Conservation (phyloP, 2,888 invertebrate species). For the Cephus pulcher region DNA sequence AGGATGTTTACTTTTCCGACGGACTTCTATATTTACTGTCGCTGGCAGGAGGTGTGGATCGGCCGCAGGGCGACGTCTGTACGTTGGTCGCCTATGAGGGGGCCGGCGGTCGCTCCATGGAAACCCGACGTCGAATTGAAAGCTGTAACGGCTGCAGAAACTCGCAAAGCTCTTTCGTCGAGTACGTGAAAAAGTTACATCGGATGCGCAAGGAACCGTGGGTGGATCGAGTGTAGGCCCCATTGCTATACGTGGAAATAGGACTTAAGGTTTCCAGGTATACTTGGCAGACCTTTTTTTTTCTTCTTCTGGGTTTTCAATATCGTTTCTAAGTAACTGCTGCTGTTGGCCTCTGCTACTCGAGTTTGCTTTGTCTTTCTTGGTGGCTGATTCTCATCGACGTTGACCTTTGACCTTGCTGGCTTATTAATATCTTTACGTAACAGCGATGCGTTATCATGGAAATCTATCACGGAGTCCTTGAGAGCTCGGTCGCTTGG, state of each 20-base stretch:
- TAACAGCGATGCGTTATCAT: neutral
- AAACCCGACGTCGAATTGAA: neutral
- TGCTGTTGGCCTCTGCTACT: neutral
- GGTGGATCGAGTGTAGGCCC: neutral
- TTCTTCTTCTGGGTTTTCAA: neutral
- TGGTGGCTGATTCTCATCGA: neutral
- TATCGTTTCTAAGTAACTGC: neutral
- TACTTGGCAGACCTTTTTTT: neutral
- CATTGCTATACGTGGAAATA: neutral
- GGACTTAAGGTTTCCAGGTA: neutral
- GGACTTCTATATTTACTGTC: neutral
- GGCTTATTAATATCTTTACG: neutral
- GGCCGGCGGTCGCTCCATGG: slow-evolving; percentile 25
- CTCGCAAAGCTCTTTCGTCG: neutral
- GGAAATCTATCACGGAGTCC: neutral
- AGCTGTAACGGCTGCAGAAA: neutral
- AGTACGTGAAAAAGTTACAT: neutral
- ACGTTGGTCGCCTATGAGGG: slow-evolving; percentile 27
- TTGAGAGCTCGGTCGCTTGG: neutral
- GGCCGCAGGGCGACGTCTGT: slow-evolving; percentile 9
- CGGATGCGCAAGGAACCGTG: neutral
- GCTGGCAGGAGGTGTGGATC: neutral
- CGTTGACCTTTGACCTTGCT: neutral
- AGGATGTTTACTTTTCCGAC: neutral
- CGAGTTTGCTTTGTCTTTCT: neutral